Evolutionary conservation across 2,888 invertebrate species (phyloP), one percentile per base, ranked within the genome.

Genomic region (Andrena bicolor): DNA sequence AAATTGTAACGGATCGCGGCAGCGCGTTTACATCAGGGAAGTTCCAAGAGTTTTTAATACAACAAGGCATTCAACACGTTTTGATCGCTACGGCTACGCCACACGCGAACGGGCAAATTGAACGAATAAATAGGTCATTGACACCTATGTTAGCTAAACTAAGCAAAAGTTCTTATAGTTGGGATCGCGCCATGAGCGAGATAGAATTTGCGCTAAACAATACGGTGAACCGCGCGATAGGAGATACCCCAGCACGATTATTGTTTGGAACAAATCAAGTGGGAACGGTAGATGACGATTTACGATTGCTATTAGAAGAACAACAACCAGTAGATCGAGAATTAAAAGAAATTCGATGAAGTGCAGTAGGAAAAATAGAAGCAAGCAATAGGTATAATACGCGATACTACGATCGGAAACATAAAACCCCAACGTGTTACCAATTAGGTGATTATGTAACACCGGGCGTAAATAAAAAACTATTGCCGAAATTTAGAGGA

Each of bases 121-220:
- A 75, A 28, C 26, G 71, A 8, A 51, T 75, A 6, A 80, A 80
- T 32, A 51, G 68, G 13, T 64, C 64, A 2, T 48, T 78, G 8
- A 75, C 68, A 56, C 69, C 78, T 0, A 79, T 75, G 60, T 56
- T 82, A 10, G 66, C 82, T n/a, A 79, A 79, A 78, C 30, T 78
- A 66, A 26, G 63, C 8, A 10, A 30, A 0, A 48, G 13, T 20
- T 13, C 64, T 2, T 7, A 26, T 20, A n/a, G 30, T 8, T 71
- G 78, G 72, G 49, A 66, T 53, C 20, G 16, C 20, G 72, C 53
- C 0, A 35, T 82, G 3, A 7, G 2, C 0, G 51, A 61, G 0
- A 58, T 74, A 10, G 78, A 82, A 48, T 75, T 48, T 56, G 74
- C 78, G 1, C 23, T 78, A 10, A 82, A 78, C 51, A 75, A 82